phyloP scores from a whole-genome alignment of 2,888 invertebrate genomes.

The Metellina segmentata region DNA sequence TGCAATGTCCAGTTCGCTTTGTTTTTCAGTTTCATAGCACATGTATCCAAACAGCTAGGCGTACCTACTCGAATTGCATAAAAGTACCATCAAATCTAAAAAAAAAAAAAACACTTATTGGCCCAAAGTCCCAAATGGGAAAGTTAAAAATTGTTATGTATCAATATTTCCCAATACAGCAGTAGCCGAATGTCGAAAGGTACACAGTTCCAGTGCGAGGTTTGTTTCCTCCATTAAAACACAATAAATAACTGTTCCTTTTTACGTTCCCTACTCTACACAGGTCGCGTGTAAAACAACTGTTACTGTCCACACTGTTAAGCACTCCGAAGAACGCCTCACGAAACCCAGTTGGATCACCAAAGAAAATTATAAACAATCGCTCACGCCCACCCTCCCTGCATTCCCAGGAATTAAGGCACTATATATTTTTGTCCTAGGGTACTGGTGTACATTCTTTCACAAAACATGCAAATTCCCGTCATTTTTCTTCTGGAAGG shows the following conservation, averaged over 20 bases:
- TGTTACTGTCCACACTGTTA: conserved; percentile 58
- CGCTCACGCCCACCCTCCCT: not conserved
- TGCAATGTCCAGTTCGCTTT: too few species aligned
- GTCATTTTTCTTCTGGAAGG: conserved; percentile 49
- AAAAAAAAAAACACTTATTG: too few species aligned
- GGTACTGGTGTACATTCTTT: conserved; percentile 22
- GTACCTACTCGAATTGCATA: too few species aligned
- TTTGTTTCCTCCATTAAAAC: conserved; percentile 33
- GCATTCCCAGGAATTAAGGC: conserved; percentile 33
- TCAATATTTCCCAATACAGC: too few species aligned
- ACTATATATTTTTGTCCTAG: conserved; percentile 47
- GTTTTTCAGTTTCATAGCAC: too few species aligned
- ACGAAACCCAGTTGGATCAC: conserved; percentile 39
- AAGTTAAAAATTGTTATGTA: too few species aligned
- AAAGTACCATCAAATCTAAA: too few species aligned
- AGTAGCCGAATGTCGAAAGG: too few species aligned
- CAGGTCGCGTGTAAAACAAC: conserved; percentile 57
- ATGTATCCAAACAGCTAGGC: too few species aligned
- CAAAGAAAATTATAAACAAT: conserved; percentile 61
- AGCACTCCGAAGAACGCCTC: not conserved
- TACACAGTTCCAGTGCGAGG: not conserved
- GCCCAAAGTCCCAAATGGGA: too few species aligned
- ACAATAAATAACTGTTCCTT: conserved; percentile 60
- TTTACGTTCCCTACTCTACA: not conserved
- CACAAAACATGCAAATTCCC: conserved; percentile 40